These are phyloP conservation scores for Dinothrombium tinctorium DNA, from an alignment of 1,140 invertebrate genomes.

Conservation along the genomic window DNA sequence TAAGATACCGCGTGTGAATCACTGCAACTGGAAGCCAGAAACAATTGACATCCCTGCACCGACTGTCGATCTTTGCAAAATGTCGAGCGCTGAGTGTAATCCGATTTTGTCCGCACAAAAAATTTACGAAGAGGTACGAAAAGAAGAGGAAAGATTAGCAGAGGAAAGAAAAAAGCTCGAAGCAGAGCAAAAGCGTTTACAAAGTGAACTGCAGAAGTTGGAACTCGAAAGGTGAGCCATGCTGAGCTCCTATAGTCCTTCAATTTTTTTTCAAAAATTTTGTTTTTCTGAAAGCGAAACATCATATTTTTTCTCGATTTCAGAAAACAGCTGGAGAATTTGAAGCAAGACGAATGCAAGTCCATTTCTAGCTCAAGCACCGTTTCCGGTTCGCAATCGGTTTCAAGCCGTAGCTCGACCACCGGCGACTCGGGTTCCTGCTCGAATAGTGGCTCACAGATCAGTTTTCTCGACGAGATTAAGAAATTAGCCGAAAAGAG, in stretches of 20 bases:
- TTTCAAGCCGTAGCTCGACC: neutral
- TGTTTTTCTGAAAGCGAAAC: neutral
- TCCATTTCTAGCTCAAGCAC: neutral
- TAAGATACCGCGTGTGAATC: too few species aligned
- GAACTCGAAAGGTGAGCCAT: slow-evolving; percentile 8
- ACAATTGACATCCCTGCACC: too few species aligned
- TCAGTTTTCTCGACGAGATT: slow-evolving; percentile 4
- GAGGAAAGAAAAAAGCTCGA: slow-evolving; percentile 14
- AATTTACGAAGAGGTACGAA: slow-evolving; percentile 11
- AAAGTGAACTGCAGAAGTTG: slow-evolving; percentile 9
- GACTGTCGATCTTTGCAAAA: too few species aligned
- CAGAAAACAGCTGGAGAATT: slow-evolving; percentile 5
- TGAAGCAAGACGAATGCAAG: neutral
- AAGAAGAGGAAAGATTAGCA: slow-evolving; percentile 12
- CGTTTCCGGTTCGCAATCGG: neutral
- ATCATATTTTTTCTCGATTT: neutral
- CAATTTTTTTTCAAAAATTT: neutral
- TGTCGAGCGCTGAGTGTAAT: too few species aligned
- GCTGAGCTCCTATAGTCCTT: neutral
- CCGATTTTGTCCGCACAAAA: too few species aligned
- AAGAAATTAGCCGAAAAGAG: slow-evolving; percentile 4
- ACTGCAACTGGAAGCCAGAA: too few species aligned
- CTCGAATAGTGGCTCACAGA: neutral
- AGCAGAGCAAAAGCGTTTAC: slow-evolving; percentile 12
- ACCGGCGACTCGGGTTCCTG: too few species aligned